Evolutionary conservation across 2,113 vertebrate species (phyloP).

Genomic region (Felis chaus): DNA sequence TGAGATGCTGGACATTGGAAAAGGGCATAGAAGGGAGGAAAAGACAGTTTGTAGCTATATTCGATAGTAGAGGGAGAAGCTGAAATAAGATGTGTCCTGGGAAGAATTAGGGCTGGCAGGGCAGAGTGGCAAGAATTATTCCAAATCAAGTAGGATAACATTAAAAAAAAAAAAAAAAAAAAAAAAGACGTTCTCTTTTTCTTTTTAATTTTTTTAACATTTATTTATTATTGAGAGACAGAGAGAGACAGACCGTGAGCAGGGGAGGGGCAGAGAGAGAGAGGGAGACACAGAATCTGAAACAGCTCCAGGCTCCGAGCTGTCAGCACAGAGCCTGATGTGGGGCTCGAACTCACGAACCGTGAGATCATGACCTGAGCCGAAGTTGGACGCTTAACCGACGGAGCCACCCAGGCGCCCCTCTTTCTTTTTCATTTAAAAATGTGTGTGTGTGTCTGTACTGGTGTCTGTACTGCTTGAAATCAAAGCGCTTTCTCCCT

Average conservation of each 20-base stretch:
- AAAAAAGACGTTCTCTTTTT: not conserved
- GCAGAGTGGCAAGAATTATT: constrained; percentile 4
- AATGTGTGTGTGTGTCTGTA: not conserved
- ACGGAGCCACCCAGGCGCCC: too few relatives aligned
- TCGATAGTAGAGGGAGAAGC: not conserved
- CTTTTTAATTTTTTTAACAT: not conserved
- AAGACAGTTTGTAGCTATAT: not conserved
- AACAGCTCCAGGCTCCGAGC: too few relatives aligned
- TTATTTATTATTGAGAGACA: too few relatives aligned
- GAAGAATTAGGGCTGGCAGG: constrained; percentile 1
- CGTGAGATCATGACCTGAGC: too few relatives aligned
- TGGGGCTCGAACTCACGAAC: too few relatives aligned
- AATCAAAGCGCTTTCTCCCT: not conserved
- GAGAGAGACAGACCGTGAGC: too few relatives aligned
- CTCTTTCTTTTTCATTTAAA: not conserved
- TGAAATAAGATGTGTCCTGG: not conserved
- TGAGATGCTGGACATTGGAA: constrained; percentile 14
- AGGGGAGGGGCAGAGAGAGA: too few relatives aligned
- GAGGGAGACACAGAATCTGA: too few relatives aligned
- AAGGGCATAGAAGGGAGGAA: not conserved
- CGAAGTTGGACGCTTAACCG: too few relatives aligned
- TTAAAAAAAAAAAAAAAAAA: not conserved
- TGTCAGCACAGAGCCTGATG: too few relatives aligned
- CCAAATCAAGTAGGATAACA: not conserved
- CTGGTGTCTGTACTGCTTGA: not conserved